Percentiles rank a stretch among this genome's conserved stretches.
These are phyloP conservation scores for Chiloscyllium punctatum DNA, from an alignment of 2,797 vertebrate genomes.

Conservation along the genomic window DNA sequence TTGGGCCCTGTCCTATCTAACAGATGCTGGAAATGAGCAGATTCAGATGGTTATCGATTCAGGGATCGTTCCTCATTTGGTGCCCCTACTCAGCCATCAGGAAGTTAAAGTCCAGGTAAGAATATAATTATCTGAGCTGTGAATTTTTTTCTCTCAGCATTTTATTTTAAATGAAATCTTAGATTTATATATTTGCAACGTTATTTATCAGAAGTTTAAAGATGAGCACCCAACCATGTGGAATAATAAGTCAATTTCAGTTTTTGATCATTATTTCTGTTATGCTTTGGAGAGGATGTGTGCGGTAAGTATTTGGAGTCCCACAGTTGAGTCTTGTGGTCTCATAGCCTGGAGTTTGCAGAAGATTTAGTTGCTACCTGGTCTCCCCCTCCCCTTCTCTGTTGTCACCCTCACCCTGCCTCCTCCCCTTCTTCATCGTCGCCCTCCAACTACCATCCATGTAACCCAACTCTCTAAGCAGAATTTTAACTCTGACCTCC, in stretches of 20 bases:
- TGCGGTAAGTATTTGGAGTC: neutral
- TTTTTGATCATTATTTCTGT: neutral
- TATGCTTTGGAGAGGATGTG: neutral
- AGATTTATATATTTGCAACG: neutral
- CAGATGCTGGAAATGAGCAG: conserved; percentile 96
- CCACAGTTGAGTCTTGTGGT: neutral
- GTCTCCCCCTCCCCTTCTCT: too few relatives aligned
- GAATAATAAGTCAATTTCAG: neutral
- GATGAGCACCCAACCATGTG: neutral
- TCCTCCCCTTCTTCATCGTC: too few relatives aligned
- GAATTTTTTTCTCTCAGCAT: neutral
- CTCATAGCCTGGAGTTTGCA: neutral
- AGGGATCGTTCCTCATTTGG: conserved; percentile 90
- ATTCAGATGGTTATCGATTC: conserved; percentile 99
- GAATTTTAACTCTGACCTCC: too few relatives aligned
- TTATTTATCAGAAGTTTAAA: neutral
- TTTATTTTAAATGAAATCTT: neutral
- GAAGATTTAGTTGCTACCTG: neutral
- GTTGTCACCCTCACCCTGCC: too few relatives aligned
- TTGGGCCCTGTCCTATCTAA: conserved; percentile 97
- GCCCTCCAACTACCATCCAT: too few relatives aligned
- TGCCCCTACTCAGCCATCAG: conserved; percentile 95
- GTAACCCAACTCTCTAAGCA: too few relatives aligned
- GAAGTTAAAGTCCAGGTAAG: conserved; percentile 98
- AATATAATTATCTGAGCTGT: neutral